These are phyloP conservation scores for Gymnogyps californianus DNA, from an alignment of 2,113 vertebrate species.

Conservation along the genomic window DNA sequence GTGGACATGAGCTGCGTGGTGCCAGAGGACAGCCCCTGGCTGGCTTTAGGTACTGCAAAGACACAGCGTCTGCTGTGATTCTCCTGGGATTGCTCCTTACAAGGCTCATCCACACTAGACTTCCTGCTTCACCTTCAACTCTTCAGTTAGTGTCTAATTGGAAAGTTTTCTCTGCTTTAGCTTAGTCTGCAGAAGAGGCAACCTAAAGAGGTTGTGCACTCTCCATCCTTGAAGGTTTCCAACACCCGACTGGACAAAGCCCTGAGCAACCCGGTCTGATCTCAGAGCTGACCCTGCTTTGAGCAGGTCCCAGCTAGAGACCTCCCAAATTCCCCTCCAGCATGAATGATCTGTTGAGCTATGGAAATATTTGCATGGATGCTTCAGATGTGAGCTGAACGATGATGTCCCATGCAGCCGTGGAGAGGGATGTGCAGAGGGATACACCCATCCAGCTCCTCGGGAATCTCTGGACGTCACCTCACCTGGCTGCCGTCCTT, in stretches of 20 bases:
- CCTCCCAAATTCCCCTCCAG: not conserved
- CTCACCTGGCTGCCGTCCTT: not conserved
- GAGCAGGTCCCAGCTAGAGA: not conserved
- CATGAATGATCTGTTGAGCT: not conserved
- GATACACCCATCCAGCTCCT: not conserved
- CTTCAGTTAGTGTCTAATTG: not conserved
- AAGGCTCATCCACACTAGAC: not conserved
- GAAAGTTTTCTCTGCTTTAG: not conserved
- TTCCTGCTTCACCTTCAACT: not conserved
- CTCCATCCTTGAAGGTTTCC: not conserved
- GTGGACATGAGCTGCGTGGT: not conserved
- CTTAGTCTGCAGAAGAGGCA: not conserved
- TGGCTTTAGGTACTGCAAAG: not conserved
- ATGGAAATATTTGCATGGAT: not conserved
- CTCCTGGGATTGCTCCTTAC: not conserved
- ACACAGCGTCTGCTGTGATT: rapidly evolving
- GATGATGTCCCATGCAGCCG: rapidly evolving
- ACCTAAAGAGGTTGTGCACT: not conserved
- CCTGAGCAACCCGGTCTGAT: not conserved
- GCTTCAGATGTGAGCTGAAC: not conserved
- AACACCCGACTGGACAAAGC: not conserved
- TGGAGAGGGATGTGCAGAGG: not conserved
- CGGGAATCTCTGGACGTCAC: not conserved
- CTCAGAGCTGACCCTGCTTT: not conserved
- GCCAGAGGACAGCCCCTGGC: not conserved